phyloP scores from a whole-genome alignment of 64 coral and sea anemone species.

The Montipora efflorescens region DNA sequence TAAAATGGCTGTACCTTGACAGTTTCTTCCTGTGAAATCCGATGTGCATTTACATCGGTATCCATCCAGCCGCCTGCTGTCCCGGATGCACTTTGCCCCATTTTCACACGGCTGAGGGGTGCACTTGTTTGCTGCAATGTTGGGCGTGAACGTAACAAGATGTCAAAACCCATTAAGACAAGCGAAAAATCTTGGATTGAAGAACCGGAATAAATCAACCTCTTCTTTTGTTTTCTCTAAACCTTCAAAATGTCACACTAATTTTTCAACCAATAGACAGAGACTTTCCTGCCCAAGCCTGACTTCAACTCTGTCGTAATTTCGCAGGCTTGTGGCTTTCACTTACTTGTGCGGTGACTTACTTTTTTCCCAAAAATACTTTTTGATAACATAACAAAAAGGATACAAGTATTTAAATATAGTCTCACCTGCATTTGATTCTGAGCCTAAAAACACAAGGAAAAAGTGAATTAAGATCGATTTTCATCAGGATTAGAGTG shows the following conservation, averaged over 20 bases:
- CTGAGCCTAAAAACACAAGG: slow-evolving; percentile 24
- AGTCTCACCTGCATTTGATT: slow-evolving; percentile 54
- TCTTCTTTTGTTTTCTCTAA: no score
- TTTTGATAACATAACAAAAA: not conserved
- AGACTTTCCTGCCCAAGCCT: not conserved
- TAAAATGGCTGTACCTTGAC: slow-evolving; percentile 72
- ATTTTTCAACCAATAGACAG: not conserved
- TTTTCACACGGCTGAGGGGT: slow-evolving; percentile 93
- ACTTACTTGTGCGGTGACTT: no score
- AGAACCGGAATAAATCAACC: no score
- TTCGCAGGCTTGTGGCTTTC: no score
- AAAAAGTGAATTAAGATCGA: not conserved
- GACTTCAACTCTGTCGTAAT: not conserved
- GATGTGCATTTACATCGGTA: slow-evolving; percentile 95
- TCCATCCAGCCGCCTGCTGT: slow-evolving; percentile 91
- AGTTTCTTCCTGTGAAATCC: slow-evolving; percentile 94
- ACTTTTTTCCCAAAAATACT: no score
- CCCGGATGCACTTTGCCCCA: slow-evolving; percentile 81
- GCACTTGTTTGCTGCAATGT: slow-evolving; percentile 65
- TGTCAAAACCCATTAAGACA: no score
- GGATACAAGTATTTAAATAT: not conserved
- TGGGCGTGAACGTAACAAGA: not conserved
- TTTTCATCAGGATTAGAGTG: not conserved
- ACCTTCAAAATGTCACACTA: not conserved
- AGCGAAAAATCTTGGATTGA: no score